Conservation (phyloP, 2,888 invertebrate genomes). For the Philhelius pedissequus region DNA sequence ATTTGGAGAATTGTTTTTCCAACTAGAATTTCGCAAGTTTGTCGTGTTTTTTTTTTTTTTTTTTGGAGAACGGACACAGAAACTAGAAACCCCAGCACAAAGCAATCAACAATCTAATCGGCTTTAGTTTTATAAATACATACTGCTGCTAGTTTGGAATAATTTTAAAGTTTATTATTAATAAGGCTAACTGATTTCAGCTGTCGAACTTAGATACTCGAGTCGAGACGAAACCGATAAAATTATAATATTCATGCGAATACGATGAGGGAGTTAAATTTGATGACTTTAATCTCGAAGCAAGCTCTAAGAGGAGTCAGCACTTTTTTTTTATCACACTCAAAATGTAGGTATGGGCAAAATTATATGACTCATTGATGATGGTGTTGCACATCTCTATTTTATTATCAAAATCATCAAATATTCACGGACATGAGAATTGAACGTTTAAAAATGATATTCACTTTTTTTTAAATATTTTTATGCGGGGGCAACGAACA, state of each 20-base stretch:
- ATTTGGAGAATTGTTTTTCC: constrained; percentile 3
- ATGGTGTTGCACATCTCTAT: constrained; percentile 57
- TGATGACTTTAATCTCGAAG: background rate
- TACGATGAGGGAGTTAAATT: background rate
- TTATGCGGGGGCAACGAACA: constrained; percentile 67
- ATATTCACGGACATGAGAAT: constrained; percentile 62
- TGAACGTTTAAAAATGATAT: constrained; percentile 37
- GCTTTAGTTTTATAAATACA: background rate
- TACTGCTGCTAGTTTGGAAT: background rate
- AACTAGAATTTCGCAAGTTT: constrained; percentile 43
- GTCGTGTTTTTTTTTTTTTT: too few relatives aligned
- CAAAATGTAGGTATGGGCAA: background rate
- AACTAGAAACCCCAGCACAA: constrained; percentile 7
- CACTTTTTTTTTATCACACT: background rate
- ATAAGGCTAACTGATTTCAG: background rate
- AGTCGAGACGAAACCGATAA: background rate
- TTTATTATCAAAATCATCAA: constrained; percentile 59
- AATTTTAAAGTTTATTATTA: background rate
- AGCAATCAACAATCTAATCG: constrained; percentile 18
- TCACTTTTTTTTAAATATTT: background rate
- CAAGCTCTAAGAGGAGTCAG: background rate
- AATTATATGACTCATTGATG: constrained; percentile 2
- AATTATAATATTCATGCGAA: constrained; percentile 49
- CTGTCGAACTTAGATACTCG: background rate
- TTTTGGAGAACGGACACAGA: background rate